phyloP scores from a whole-genome alignment of 2,888 invertebrate species.

The Hirtodrosophila alboralis region DNA sequence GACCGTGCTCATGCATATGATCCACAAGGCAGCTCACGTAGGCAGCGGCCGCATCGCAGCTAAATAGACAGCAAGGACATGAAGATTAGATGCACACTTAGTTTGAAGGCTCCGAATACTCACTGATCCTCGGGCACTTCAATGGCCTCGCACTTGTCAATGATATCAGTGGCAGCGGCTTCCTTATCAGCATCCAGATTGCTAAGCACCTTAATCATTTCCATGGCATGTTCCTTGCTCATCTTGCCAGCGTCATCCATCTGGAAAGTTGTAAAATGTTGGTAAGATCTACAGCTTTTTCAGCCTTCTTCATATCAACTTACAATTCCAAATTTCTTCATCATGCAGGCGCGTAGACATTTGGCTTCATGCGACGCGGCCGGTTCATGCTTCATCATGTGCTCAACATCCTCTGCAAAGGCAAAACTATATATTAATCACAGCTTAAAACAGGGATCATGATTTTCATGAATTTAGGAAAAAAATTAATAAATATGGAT shows the following conservation, averaged over 20 bases:
- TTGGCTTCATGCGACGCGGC: conserved; percentile 73
- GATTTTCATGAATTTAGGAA: too few relatives aligned
- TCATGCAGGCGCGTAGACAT: conserved; percentile 81
- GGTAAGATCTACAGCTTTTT: too few relatives aligned
- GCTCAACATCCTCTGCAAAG: conserved; percentile 75
- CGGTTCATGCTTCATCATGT: conserved; percentile 69
- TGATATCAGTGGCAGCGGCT: conserved; percentile 50
- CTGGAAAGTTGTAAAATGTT: conserved; percentile 60
- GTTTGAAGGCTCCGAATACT: conserved; percentile 30
- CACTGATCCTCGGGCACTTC: conserved; percentile 81
- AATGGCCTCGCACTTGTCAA: conserved; percentile 65
- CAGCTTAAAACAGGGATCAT: too few relatives aligned
- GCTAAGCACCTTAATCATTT: conserved; percentile 60
- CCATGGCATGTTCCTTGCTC: conserved; percentile 61
- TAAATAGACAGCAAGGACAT: background rate
- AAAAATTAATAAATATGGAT: background rate
- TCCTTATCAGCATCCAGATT: conserved; percentile 69
- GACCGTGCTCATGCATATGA: conserved; percentile 70
- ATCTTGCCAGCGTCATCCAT: conserved; percentile 79
- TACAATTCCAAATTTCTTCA: conserved; percentile 81
- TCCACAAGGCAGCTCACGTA: conserved; percentile 69
- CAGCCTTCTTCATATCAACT: conserved; percentile 44
- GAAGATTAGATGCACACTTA: too few relatives aligned
- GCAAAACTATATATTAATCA: too few relatives aligned
- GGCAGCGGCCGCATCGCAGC: conserved; percentile 79